Conservation (phyloP, 2,113 vertebrate genomes). For the Neotoma lepida region DNA sequence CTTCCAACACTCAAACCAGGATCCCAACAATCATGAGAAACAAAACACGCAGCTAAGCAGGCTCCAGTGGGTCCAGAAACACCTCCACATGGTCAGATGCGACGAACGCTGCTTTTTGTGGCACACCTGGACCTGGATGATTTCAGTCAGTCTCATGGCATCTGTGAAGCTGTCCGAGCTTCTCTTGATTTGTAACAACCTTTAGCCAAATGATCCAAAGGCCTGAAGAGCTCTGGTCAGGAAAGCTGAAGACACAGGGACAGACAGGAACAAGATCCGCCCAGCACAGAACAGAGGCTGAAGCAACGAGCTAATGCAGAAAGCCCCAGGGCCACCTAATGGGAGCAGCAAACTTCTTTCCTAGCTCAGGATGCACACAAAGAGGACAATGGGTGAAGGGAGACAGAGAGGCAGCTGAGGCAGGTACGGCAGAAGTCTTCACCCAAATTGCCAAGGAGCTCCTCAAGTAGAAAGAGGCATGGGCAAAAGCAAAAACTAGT, state of each 20-base stretch:
- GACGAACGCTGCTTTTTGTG: background rate
- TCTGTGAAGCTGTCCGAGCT: background rate
- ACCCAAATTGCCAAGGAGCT: conserved; percentile 23
- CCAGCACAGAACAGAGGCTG: background rate
- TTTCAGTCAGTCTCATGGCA: background rate
- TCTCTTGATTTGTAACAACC: background rate
- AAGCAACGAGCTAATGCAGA: background rate
- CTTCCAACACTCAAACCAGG: conserved; percentile 20
- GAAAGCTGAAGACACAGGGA: background rate
- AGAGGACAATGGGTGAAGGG: background rate
- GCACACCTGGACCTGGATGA: background rate
- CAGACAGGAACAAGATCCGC: background rate
- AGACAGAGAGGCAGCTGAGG: background rate
- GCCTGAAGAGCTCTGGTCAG: background rate
- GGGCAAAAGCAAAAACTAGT: background rate
- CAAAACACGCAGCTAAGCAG: conserved; percentile 61
- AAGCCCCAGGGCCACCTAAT: background rate
- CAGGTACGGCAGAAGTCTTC: background rate
- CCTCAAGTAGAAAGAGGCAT: background rate
- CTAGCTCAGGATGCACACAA: background rate
- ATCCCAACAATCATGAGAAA: conserved; percentile 37
- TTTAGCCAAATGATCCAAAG: background rate
- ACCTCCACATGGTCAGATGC: background rate
- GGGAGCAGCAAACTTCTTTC: conserved; percentile 14
- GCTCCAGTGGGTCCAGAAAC: background rate